Evolutionary conservation across 2,113 vertebrate species (phyloP).

Genomic region (Anarhynchus alexandrinus): DNA sequence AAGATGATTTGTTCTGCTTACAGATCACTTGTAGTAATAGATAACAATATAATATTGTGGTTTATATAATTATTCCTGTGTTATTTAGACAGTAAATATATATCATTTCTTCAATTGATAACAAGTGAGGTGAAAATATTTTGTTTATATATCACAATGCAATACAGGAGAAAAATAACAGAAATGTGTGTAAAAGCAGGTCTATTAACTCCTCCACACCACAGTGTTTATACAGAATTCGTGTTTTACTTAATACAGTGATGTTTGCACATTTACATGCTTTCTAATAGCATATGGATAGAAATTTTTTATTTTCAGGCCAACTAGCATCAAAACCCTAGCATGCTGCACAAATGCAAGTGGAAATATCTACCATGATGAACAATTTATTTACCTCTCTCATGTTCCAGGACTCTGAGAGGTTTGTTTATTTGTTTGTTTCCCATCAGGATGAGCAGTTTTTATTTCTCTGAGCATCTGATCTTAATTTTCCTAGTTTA

Average conservation of each 20-base stretch:
- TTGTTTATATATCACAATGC: not conserved
- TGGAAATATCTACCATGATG: not conserved
- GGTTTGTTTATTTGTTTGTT: not conserved
- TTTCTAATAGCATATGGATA: not conserved
- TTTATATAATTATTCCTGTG: not conserved
- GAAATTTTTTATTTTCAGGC: not conserved
- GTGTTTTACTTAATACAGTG: not conserved
- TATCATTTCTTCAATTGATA: not conserved
- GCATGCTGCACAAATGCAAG: not conserved
- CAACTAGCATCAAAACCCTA: not conserved
- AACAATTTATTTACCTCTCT: not conserved
- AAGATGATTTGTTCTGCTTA: not conserved
- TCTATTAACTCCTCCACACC: not conserved
- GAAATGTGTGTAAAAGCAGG: not conserved
- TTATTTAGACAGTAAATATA: not conserved
- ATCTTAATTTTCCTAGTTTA: not conserved
- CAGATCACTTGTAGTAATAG: not conserved
- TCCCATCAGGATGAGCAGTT: not conserved
- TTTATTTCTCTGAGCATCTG: not conserved
- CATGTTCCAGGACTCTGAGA: not conserved
- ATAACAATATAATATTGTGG: not conserved
- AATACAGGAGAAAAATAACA: not conserved
- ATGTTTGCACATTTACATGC: not conserved
- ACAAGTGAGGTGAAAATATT: not conserved
- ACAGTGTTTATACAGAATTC: not conserved